Evolutionary conservation across 2,888 invertebrate genomes (phyloP), one percentile per base, ranked within the genome.

Genomic region (Stenoptilia bipunctidactyla): DNA sequence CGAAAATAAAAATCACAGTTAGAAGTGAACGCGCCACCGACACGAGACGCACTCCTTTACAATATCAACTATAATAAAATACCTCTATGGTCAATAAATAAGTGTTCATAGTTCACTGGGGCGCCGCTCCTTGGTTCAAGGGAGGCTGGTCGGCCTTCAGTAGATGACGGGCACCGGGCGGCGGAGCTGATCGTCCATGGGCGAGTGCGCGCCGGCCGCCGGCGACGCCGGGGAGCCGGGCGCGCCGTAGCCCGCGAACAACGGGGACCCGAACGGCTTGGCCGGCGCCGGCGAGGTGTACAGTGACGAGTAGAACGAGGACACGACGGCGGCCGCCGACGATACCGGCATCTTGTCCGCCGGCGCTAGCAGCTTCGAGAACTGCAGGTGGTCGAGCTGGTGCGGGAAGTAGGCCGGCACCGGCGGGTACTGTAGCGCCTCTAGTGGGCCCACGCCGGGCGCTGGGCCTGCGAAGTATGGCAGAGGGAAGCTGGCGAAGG

Each of bases 351-450:
- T 45, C 58, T 69, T 82, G 50, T 68, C 83, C 51, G 63, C 66
- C 51, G 84, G 83, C 10, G 79, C 83, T 61, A 88, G 87, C 48
- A 88, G 69, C 61, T 86, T 90, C 51, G 82, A 88, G 69, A 86
- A 87, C 65, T 87, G 88, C 43, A 88, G 74, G 45, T 86, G 87
- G 67, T 87, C 90, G 69, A 90, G 88, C 37, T 92, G 89, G 15
- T 92, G 90, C 37, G 91, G 91, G 68, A 93, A 93, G 69, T 93
- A 93, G 1, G 91, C 88, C 1, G 91, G 86, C 65, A 92, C 83
- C 15, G 89, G 89, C 0, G 86, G 70, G 63, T 90, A 90, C 44
- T 88, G 85, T 38, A 90, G 72, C n/a, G n/a, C n/a, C 43, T 89
- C 89, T 39, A 86, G 56, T n/a, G 86, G 84, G 10, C 85, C 70